phyloP scores from a whole-genome alignment of 37 sponge, comb jelly and placozoan species.

The Halisarca cf. caerulea region DNA sequence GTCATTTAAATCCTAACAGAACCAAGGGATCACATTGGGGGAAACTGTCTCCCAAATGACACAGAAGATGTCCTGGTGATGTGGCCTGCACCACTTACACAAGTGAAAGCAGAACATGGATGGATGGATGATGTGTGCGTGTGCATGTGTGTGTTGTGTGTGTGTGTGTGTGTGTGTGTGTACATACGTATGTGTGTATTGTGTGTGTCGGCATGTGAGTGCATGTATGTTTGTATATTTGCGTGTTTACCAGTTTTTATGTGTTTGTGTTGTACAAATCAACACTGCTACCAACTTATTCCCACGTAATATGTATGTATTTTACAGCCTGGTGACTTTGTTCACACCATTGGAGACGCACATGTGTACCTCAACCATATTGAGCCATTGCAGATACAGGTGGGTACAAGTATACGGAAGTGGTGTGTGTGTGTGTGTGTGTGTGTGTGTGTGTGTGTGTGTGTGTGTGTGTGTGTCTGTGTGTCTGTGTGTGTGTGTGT shows the following conservation, averaged over 20 bases:
- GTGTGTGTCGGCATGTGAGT: conserved; percentile 29
- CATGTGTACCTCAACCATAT: conserved; percentile 96
- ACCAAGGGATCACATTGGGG: too few relatives aligned
- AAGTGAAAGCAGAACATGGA: too few relatives aligned
- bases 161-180: too few relatives aligned
- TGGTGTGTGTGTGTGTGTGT: too few relatives aligned
- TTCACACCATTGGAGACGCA: conserved; percentile 81
- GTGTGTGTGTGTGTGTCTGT: too few relatives aligned
- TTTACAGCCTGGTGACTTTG: conserved; percentile 80
- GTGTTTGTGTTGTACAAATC: neutral
- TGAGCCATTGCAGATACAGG: conserved; percentile 86
- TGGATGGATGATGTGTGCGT: conserved; percentile 13
- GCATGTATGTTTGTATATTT: conserved; percentile 2
- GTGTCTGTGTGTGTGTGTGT: too few relatives aligned
- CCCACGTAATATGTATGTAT: neutral
- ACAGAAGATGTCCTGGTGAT: too few relatives aligned
- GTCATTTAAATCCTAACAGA: neutral
- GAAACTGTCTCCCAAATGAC: too few relatives aligned
- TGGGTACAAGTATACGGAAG: too few relatives aligned
- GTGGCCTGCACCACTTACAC: too few relatives aligned
- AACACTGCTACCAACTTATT: neutral
- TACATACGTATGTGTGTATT: too few relatives aligned
- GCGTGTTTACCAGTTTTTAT: neutral
- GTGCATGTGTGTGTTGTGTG: conserved; percentile 24
- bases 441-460: too few relatives aligned